phyloP scores from a whole-genome alignment of 2,888 invertebrate species.

The Slavum lentiscoides region DNA sequence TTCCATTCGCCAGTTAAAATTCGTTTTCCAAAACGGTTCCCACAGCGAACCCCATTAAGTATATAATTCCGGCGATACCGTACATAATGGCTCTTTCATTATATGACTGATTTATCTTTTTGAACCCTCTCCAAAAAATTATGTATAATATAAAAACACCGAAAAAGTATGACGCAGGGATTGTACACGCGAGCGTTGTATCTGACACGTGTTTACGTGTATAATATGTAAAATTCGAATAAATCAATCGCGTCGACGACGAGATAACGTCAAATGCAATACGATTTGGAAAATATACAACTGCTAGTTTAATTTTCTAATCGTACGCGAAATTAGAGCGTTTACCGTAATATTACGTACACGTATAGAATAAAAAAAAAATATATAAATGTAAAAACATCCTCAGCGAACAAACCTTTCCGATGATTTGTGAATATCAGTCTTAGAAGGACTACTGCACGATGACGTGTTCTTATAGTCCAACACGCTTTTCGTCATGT shows the following conservation, averaged over 20 bases:
- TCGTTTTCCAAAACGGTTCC: constrained; percentile 29
- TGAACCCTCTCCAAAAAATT: constrained; percentile 22
- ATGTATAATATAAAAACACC: not conserved
- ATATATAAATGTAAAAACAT: no score
- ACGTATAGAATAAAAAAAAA: not conserved
- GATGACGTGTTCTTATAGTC: constrained; percentile 87
- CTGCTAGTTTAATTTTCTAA: not conserved
- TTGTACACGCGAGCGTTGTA: not conserved
- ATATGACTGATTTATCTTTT: constrained; percentile 44
- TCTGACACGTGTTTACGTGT: constrained; percentile 25
- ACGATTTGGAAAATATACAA: not conserved
- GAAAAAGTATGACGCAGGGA: constrained; percentile 10
- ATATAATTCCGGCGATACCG: constrained; percentile 16
- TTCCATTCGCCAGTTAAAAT: constrained; percentile 30
- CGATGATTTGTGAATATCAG: constrained; percentile 65
- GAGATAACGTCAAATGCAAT: not conserved
- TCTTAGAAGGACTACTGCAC: constrained; percentile 84
- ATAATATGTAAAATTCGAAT: constrained; percentile 23
- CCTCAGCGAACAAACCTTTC: constrained; percentile 60
- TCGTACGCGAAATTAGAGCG: not conserved
- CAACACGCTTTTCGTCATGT: constrained; percentile 86
- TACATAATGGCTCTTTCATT: constrained; percentile 26
- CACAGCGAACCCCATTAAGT: constrained; percentile 34
- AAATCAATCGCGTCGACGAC: constrained; percentile 7
- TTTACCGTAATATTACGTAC: not conserved